A percentile compares a stretch with the other conserved stretches of the same genome.
These are phyloP conservation scores for Lycodopsis pacificus DNA, from an alignment of 2,797 vertebrate genomes.

Conservation along the genomic window DNA sequence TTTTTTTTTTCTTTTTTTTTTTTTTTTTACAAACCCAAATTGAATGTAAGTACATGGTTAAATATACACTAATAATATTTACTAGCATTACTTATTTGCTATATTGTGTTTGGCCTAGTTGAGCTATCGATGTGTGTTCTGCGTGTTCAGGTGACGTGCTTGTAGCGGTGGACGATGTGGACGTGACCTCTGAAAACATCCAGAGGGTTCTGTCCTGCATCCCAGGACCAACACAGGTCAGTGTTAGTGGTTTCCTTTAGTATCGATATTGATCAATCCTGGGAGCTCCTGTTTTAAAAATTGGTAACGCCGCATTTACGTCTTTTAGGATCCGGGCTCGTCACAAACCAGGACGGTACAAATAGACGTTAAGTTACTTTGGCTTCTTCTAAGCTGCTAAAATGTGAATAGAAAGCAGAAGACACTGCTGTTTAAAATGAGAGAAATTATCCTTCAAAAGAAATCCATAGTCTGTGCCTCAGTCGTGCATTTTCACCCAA, in stretches of 20 bases:
- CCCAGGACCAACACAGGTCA: slow-evolving; percentile 94
- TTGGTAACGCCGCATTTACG: not conserved
- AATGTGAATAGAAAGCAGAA: slow-evolving; percentile 52
- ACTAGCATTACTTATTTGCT: too few relatives aligned
- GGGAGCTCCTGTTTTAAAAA: not conserved
- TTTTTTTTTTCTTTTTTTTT: not conserved
- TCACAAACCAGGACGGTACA: slow-evolving; percentile 21
- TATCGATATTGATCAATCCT: not conserved
- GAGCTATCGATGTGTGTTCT: not conserved
- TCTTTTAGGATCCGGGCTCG: not conserved
- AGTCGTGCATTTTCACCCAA: slow-evolving; percentile 40
- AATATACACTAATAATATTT: not conserved
- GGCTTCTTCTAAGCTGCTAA: slow-evolving; percentile 36
- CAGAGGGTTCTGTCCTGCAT: slow-evolving; percentile 96
- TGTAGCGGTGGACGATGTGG: slow-evolving; percentile 94
- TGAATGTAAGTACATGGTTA: not conserved
- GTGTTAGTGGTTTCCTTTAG: slow-evolving; percentile 5
- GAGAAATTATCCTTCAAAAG: slow-evolving; percentile 53
- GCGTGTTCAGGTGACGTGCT: slow-evolving; percentile 90
- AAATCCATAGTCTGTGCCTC: slow-evolving; percentile 31
- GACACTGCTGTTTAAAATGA: slow-evolving; percentile 39
- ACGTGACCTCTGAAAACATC: slow-evolving; percentile 95
- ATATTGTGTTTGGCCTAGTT: too few relatives aligned
- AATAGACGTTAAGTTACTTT: slow-evolving; percentile 35
- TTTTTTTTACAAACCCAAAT: not conserved